Evolutionary conservation across 2,888 invertebrate genomes (phyloP), one percentile per base, ranked within the genome.

Genomic region (Ochropacha duplaris): DNA sequence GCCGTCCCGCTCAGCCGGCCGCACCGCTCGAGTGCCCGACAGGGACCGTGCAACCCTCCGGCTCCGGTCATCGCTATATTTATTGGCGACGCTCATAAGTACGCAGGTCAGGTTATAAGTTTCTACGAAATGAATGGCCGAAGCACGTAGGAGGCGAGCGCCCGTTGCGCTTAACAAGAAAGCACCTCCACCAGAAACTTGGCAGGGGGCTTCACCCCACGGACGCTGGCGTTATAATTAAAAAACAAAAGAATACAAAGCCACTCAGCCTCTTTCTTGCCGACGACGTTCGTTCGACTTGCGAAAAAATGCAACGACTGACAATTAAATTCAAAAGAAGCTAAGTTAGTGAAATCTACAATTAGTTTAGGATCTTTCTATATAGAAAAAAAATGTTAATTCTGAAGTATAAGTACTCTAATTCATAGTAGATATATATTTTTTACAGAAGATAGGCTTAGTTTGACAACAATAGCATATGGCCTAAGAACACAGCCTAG

Each of bases 51-150:
- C 75, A 73, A 76, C 83, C 85, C 88, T 88, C 86, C 89, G 90
- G 91, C 88, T 88, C 86, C 89, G 90, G 91, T 91, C 92, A 92
- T 91, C 86, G 90, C 90, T 90, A 90, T 92, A 92, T 92, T 92
- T 92, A 92, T 92, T 90, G 91, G 90, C 89, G 92, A 92, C 92
- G 90, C 91, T 92, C 92, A 92, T 92, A 91, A 92, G 92, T 91
- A 92, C 92, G 91, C 90, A 86, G 86, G 90, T 91, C 92, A 92
- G 91, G 92, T 92, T 92, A 92, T 92, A 92, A 92, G 91, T 92
- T 90, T 90, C 88, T 79, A 83, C 88, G 84, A 91, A 92, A 92
- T 91, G 90, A 92, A 92, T 88, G 92, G 88, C 86, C 87, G 87
- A 86, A 85, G 88, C 89, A 89, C 89, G 91, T 89, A 90, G 90